Evolutionary conservation across 2,797 vertebrate species (phyloP).

Genomic region (Myotis findleyi): DNA sequence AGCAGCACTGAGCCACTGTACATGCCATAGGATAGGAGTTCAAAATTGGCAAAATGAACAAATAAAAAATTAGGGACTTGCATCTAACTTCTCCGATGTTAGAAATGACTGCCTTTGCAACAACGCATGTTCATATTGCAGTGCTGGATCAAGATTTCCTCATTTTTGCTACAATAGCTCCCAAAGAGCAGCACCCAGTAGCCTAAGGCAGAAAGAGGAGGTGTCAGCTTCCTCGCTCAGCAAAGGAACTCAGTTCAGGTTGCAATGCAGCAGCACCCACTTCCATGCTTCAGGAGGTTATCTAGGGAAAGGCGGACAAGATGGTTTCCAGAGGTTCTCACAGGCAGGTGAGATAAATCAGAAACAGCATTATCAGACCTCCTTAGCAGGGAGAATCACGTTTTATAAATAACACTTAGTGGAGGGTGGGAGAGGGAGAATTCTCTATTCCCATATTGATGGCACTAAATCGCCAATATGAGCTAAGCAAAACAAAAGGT

Average conservation of each 20-base stretch:
- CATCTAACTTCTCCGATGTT: not conserved
- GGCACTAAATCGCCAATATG: not conserved
- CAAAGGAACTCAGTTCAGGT: not conserved
- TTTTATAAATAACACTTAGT: constrained; percentile 10
- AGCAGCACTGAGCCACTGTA: not conserved
- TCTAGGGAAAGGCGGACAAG: not conserved
- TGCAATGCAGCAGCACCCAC: not conserved
- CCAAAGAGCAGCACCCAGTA: not conserved
- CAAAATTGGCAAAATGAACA: not conserved
- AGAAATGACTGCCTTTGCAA: not conserved
- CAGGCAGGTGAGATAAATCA: not conserved
- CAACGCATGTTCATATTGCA: not conserved
- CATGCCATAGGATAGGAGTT: not conserved
- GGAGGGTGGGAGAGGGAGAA: too few species aligned
- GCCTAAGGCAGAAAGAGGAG: not conserved
- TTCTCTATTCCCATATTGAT: not conserved
- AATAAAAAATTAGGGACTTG: constrained; percentile 16
- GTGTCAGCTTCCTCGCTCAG: not conserved
- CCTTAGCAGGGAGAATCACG: not conserved
- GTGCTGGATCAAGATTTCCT: not conserved
- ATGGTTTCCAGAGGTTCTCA: not conserved
- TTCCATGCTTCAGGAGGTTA: constrained; percentile 38
- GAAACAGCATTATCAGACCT: not conserved
- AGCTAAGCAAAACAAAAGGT: constrained; percentile 50
- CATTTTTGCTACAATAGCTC: not conserved